phyloP scores from a whole-genome alignment of 2,888 invertebrate species.

The Camptogramma bilineatum region DNA sequence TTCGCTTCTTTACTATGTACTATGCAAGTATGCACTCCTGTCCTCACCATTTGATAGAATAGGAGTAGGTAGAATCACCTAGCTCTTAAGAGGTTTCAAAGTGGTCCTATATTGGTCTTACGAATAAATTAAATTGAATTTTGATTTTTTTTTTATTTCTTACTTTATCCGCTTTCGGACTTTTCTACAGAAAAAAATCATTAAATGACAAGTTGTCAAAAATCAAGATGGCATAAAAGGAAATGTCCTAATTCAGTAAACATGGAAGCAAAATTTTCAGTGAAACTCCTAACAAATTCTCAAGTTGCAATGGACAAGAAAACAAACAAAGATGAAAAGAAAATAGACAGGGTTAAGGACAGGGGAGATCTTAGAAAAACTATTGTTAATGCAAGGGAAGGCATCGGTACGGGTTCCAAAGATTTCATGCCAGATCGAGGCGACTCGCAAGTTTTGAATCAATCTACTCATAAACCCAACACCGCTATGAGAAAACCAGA shows the following conservation, averaged over 20 bases:
- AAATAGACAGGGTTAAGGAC: slow-evolving; percentile 43
- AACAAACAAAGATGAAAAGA: slow-evolving; percentile 42
- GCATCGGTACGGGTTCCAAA: slow-evolving; percentile 21
- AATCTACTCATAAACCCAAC: slow-evolving; percentile 5
- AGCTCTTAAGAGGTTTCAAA: too few relatives aligned
- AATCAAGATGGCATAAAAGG: slow-evolving; percentile 24
- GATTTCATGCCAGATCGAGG: slow-evolving; percentile 47
- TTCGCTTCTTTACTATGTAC: too few relatives aligned
- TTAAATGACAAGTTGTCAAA: background rate
- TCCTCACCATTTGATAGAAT: too few relatives aligned
- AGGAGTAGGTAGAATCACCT: too few relatives aligned
- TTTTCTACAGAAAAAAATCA: background rate
- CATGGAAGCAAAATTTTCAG: slow-evolving; percentile 43
- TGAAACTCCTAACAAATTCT: slow-evolving; percentile 36
- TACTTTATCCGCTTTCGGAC: background rate
- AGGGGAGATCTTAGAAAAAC: slow-evolving; percentile 45
- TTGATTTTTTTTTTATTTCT: too few relatives aligned
- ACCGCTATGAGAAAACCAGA: slow-evolving; percentile 15
- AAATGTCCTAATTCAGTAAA: slow-evolving; percentile 18
- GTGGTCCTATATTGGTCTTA: too few relatives aligned
- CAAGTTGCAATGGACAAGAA: slow-evolving; percentile 44
- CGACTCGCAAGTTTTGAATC: slow-evolving; percentile 39
- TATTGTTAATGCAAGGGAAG: slow-evolving; percentile 10
- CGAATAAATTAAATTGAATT: too few relatives aligned
- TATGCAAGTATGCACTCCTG: too few relatives aligned